Evolutionary conservation across 2,888 invertebrate genomes (phyloP), one percentile per base, ranked within the genome.

Genomic region (Calameuta filiformis): DNA sequence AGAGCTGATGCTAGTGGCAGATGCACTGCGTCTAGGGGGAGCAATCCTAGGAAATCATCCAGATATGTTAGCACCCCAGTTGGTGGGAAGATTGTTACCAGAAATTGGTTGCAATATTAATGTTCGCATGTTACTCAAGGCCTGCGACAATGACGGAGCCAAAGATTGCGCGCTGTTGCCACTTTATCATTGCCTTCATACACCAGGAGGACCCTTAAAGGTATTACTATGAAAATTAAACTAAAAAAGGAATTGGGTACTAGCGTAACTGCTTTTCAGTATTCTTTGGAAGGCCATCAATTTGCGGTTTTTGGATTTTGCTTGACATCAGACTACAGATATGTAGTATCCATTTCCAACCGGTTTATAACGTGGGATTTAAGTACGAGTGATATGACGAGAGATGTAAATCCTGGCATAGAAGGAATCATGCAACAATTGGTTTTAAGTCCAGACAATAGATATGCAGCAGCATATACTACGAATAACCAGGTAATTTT

Each of bases 201-300:
- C 99, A 1, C 99, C 99, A n/a, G 99, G 99, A 73, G 99, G 99
- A 1, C 99, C 99, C 0, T 92, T 99, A 9, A 99, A 99, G 93
- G 97, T 97, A 90, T 12, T 6, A 71, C 12, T 12, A 71, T 33
- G 12, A 34, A 31, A 31, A 71, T 31, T 71, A 15, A 71, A 31
- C 23, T n/a, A 71, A 71, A 34, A 12, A 34, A 33, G 71, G 71
- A 71, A 68, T 37, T 40, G n/a, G 23, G 69, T 15, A 6, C 30
- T 35, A 73, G 33, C 33, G 3, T 12, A 71, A 33, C 1, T 71
- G 71, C 35, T 35, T 76, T 78, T 79, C 92, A 97, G 96, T 99
- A 98, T 90, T 99, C 99, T 0, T 92, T 99, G 73, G 99, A 99
- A 93, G 99, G 99, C 0, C 99, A 99, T 92, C 98, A 98, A 89